Conservation (phyloP, 1,140 invertebrate species). For the Rhopalosiphum padi region DNA sequence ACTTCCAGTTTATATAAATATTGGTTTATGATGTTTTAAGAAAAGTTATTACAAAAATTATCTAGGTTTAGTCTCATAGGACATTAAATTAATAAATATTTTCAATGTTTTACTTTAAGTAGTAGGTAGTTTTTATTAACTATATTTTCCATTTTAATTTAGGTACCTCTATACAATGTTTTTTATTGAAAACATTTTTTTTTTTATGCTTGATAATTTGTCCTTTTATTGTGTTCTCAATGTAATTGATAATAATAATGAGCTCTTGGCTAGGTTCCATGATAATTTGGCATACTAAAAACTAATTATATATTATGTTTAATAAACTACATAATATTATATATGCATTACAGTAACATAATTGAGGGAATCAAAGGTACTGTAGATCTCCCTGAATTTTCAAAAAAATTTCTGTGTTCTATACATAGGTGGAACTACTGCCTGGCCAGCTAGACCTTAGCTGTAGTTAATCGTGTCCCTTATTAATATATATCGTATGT, state of each 20-base stretch:
- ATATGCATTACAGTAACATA: background rate
- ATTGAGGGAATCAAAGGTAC: rapidly evolving
- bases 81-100: background rate
- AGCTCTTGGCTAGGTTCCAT: background rate
- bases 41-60: too few relatives aligned
- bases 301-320: background rate
- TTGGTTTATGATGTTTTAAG: too few relatives aligned
- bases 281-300: background rate
- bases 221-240: background rate
- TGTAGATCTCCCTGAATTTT: background rate
- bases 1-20: background rate
- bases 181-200: background rate
- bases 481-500: too few relatives aligned
- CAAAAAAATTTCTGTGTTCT: background rate
- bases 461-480: too few relatives aligned
- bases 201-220: background rate
- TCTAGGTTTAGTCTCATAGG: too few relatives aligned
- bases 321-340: background rate
- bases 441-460: too few relatives aligned
- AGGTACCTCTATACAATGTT: background rate
- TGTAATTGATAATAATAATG: background rate
- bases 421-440: background rate
- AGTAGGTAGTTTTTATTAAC: background rate
- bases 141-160: background rate
- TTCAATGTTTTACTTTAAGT: background rate